These are phyloP conservation scores for Zaprionus tsacasi DNA, from an alignment of 1,140 invertebrate genomes.

Conservation along the genomic window DNA sequence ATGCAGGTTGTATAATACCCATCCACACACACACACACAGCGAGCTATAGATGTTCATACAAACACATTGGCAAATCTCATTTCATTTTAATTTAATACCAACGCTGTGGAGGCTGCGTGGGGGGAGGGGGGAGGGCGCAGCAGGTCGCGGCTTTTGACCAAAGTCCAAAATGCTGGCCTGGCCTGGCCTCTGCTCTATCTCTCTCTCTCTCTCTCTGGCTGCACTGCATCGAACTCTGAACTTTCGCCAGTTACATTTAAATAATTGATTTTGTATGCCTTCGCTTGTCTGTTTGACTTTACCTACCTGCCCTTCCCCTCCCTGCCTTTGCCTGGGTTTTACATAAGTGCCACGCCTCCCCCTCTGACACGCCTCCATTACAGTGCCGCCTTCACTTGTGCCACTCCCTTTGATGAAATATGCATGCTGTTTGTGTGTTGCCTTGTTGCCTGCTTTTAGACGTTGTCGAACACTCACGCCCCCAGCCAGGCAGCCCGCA, in stretches of 20 bases:
- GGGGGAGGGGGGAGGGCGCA: too few relatives aligned
- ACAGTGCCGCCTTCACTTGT: not conserved
- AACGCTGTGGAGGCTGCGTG: not conserved
- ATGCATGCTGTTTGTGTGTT: slow-evolving; percentile 29
- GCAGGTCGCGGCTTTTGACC: not conserved
- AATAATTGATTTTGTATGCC: slow-evolving; percentile 67
- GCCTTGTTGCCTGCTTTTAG: slow-evolving; percentile 38
- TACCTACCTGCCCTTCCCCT: too few relatives aligned
- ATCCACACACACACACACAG: not conserved
- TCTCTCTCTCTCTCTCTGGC: too few relatives aligned
- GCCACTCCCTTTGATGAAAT: slow-evolving; percentile 34
- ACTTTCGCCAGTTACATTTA: slow-evolving; percentile 57
- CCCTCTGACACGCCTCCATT: too few relatives aligned
- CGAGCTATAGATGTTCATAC: not conserved
- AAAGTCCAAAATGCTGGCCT: slow-evolving; percentile 1
- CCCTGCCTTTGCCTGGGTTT: not conserved
- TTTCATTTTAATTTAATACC: slow-evolving; percentile 50
- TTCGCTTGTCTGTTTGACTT: slow-evolving; percentile 21
- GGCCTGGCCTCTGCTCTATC: not conserved
- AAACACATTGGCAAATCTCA: slow-evolving; percentile 25
- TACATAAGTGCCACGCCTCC: slow-evolving; percentile 21
- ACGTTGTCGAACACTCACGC: not conserved
- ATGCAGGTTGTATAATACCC: slow-evolving; percentile 18
- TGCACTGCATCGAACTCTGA: slow-evolving; percentile 45
- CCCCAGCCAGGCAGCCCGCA: too few relatives aligned